These are phyloP conservation scores for Setophaga kirtlandii DNA, from an alignment of 2,113 vertebrate species.

Conservation along the genomic window DNA sequence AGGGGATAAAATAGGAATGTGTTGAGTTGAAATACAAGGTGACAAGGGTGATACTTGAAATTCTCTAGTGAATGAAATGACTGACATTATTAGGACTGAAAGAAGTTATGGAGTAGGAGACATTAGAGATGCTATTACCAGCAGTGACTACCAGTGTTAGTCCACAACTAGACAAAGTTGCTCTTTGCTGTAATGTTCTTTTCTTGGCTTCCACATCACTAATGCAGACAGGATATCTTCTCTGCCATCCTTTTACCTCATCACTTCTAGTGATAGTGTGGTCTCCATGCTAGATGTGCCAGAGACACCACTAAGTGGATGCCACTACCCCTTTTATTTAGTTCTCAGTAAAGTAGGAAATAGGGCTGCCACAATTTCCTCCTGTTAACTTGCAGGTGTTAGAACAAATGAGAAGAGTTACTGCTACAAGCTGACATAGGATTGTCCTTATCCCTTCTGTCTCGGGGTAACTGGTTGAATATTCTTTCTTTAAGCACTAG, in stretches of 20 bases:
- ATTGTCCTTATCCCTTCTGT: not conserved
- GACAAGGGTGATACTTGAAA: not conserved
- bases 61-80: not conserved
- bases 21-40: not conserved
- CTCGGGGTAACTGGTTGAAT: not conserved
- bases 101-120: not conserved
- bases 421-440: not conserved
- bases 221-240: not conserved
- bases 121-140: not conserved
- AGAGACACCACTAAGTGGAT: not conserved
- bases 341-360: not conserved
- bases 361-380: not conserved
- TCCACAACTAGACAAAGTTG: not conserved
- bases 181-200: not conserved
- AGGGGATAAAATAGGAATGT: not conserved
- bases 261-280: fast-evolving
- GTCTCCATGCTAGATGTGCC: fast-evolving
- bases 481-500: not conserved
- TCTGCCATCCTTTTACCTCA: not conserved
- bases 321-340: not conserved
- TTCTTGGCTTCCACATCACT: not conserved
- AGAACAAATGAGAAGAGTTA: not conserved
- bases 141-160: not conserved
- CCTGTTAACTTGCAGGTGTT: not conserved
- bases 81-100: not conserved